Percentiles rank a stretch among this genome's conserved stretches.
Evolutionary conservation across 2,888 invertebrate species (phyloP).

Genomic region (Rhorus exstirpatorius): DNA sequence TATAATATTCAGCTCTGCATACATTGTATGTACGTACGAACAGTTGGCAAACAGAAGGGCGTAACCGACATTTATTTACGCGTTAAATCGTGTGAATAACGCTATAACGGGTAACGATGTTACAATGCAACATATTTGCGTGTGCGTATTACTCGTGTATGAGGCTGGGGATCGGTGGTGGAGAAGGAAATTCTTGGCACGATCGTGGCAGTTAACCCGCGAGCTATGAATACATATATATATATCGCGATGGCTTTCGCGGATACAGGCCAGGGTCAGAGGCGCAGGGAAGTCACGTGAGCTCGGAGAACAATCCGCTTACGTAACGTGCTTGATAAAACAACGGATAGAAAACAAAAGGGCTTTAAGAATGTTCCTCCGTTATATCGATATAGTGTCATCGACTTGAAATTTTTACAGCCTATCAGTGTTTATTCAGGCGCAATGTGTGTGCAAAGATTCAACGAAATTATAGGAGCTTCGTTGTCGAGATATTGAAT

Average conservation of each 20-base stretch:
- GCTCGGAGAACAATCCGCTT: constrained; percentile 74
- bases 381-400: too few relatives aligned
- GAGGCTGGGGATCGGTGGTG: neutral
- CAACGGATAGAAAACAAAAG: neutral
- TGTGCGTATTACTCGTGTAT: constrained; percentile 14
- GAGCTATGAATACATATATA: constrained; percentile 38
- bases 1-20: too few relatives aligned
- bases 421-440: too few relatives aligned
- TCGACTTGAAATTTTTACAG: too few relatives aligned
- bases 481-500: too few relatives aligned
- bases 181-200: constrained; percentile 76
- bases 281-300: constrained; percentile 72
- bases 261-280: constrained; percentile 73
- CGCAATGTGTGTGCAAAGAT: too few relatives aligned
- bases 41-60: too few relatives aligned
- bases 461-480: too few relatives aligned
- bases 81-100: constrained; percentile 1
- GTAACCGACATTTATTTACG: neutral
- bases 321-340: constrained; percentile 67
- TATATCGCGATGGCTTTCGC: constrained; percentile 49
- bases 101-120: neutral
- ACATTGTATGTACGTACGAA: too few relatives aligned
- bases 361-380: too few relatives aligned
- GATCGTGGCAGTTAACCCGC: constrained; percentile 71
- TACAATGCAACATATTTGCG: neutral